Percentiles rank a stretch among this genome's conserved stretches.
Conservation (phyloP, 1,140 invertebrate species). For the Triops cancriformis region DNA sequence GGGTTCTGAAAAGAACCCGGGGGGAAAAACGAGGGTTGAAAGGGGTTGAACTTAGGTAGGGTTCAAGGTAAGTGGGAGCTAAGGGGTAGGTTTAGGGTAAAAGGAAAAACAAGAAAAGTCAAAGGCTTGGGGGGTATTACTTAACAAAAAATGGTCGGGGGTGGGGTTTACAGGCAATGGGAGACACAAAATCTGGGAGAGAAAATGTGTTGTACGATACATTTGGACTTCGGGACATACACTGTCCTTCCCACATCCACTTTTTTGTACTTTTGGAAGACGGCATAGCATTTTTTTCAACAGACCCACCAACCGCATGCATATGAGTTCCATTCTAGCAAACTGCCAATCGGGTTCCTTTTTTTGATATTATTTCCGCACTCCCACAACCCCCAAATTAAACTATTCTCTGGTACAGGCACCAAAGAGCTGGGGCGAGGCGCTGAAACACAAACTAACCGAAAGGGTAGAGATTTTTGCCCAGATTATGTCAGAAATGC, state of each 20-base stretch:
- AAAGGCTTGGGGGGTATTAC: not conserved
- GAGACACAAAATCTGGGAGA: not conserved
- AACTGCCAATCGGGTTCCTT: not conserved
- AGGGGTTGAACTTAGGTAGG: not conserved
- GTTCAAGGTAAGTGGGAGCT: not conserved
- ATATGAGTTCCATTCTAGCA: not conserved
- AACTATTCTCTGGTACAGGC: too few species aligned
- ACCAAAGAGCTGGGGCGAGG: not conserved
- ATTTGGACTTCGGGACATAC: not conserved
- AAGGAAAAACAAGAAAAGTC: not conserved
- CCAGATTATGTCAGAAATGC: not conserved
- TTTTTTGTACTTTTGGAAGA: slow-evolving; percentile 11
- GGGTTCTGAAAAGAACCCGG: slow-evolving; percentile 9
- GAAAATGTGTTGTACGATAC: not conserved
- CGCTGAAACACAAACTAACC: not conserved
- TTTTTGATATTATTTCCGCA: not conserved
- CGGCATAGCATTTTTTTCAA: slow-evolving; percentile 12
- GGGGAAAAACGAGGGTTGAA: too few species aligned
- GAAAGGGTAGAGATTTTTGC: not conserved
- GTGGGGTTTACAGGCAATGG: not conserved
- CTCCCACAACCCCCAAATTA: too few species aligned
- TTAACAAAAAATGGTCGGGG: not conserved
- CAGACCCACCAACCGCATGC: not conserved
- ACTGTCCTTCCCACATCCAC: not conserved
- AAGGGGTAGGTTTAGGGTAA: not conserved